Evolutionary conservation across 2,113 vertebrate genomes (phyloP), one percentile per base, ranked within the genome.

Genomic region (Guaruba guarouba): DNA sequence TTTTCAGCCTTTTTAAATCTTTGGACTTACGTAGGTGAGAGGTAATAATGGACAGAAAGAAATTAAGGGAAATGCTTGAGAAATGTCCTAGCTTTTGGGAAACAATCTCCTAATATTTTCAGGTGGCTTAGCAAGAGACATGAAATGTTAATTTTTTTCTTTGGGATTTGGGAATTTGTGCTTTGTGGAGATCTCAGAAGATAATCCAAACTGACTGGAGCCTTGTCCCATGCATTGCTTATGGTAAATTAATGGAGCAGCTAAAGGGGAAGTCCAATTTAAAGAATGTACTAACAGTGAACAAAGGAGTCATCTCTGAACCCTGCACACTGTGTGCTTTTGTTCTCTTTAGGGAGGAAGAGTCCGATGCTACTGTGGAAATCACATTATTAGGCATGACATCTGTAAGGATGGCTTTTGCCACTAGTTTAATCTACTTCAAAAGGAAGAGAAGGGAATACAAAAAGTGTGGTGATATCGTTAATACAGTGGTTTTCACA

Each of bases 101-200:
- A 95, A 66, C 28, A 44, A 20, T 44, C 46, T 74, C 24, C 69
- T 46, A 31, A 1, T 59, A 20, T 76, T 94, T 85, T 44, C 59
- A 91, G 33, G 59, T 86, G 67, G 49, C 61, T 92, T 85, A 63
- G 41, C 48, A 80, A 54, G 25, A 78, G 71, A 61, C 37, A 39
- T 29, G 33, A 57, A 80, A 83, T 93, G 73, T 75, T 96, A 51
- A 74, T 94, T 91, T 81, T 88, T 71, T 83, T 94, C 88, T 70
- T 35, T 70, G 78, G 64, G 93, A 49, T 91, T 93, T 91, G 82
- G 92, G 85, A 91, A 62, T 87, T 61, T 73, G 89, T 24, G 10
- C 57, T 93, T 95, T 79, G 52, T 62, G 25, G 22, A 66, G 27
- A 44, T 62, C 75, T 86, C 70, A 70, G 59, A 80, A 62, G 67